Evolutionary conservation across 2,797 vertebrate genomes (phyloP), one percentile per base, ranked within the genome.

Genomic region (Poeciliopsis gracilis): DNA sequence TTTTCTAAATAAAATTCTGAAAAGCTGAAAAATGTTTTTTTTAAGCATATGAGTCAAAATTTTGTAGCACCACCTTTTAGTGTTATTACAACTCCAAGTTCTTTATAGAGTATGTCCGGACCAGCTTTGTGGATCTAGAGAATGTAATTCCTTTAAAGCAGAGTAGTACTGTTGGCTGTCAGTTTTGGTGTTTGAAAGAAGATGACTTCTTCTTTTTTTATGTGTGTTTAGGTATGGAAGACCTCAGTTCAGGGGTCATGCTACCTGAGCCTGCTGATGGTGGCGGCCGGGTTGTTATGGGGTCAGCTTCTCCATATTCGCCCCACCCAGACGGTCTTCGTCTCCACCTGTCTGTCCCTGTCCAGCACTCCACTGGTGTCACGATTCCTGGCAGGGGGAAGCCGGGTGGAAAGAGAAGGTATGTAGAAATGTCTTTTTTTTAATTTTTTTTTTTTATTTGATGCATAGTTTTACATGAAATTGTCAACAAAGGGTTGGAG

Each of bases 311-410:
- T 99, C 51, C 94, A 82, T 73, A 98, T 99, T 80, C 95, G 96
- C 74, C 96, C 97, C 85, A 96, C 97, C 5, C 98, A 99, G 93
- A 98, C 97, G 0, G 96, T 99, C 91, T 99, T 99, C 91, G 96
- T 99, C 85, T 98, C 97, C 49, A 96, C 96, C n/a, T 99, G 98
- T 91, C 94, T 99, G 81, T 99, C 98, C 77, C 94, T 99, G 83
- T 99, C 98, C 63, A 99, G 98, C 94, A 99, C 98, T 0, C 98
- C 98, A 0, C 80, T 99, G 4, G 98, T 99, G 86, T 99, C 98
- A 73, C 97, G 97, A 83, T 99, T 99, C 90, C 96, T 99, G n/a
- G 93, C 95, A 63, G 97, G 97, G 53, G 97, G 95, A 16, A 88
- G 93, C 87, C 95, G 97, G 85, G 94, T 90, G 1, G 98, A 99